Conservation (phyloP, 1,140 invertebrate species). For the Lepidurus packardi region DNA sequence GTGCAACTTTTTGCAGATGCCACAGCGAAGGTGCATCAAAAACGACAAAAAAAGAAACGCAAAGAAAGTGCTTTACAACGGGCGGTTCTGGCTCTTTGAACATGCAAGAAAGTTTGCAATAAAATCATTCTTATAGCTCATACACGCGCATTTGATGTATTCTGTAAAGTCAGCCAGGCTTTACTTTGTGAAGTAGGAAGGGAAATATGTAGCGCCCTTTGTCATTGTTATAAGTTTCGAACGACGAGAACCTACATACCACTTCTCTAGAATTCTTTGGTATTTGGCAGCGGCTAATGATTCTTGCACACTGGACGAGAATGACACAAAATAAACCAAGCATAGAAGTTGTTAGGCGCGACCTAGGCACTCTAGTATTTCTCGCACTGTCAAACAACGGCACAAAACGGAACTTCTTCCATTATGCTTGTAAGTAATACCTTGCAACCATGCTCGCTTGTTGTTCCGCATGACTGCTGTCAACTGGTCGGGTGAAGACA, state of each 20-base stretch:
- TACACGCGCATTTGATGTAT: not conserved
- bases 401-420: too few relatives aligned
- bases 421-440: not conserved
- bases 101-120: not conserved
- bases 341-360: not conserved
- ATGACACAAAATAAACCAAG: conserved; percentile 14
- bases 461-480: not conserved
- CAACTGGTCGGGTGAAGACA: not conserved
- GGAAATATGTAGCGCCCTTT: too few relatives aligned
- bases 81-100: conserved; percentile 50
- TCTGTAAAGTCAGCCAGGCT: too few relatives aligned
- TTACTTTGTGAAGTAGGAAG: too few relatives aligned
- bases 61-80: conserved; percentile 63
- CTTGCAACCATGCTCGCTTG: not conserved
- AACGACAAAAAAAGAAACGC: conserved; percentile 60
- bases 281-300: too few relatives aligned
- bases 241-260: too few relatives aligned
- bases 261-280: too few relatives aligned
- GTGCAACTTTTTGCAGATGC: conserved; percentile 79
- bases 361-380: not conserved
- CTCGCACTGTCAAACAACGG: too few relatives aligned
- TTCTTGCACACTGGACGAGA: not conserved
- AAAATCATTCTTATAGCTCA: not conserved
- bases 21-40: conserved; percentile 57
- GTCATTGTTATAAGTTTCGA: too few relatives aligned